Evolutionary conservation across 2,888 invertebrate genomes (phyloP), one percentile per base, ranked within the genome.

Genomic region (Chymomyza caudatula): DNA sequence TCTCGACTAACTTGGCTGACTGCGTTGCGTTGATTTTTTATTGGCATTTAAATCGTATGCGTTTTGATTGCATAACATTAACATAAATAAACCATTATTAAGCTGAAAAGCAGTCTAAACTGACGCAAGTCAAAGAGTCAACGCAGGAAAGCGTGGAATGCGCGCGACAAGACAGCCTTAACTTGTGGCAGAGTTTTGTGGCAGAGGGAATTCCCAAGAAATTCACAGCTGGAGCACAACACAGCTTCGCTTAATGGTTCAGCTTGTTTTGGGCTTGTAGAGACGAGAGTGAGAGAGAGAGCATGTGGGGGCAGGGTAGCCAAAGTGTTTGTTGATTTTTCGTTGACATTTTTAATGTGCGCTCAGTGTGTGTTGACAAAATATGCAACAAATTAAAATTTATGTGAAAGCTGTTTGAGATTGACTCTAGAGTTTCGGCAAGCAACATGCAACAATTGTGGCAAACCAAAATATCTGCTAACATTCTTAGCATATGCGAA

Each of bases 151-250:
- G 44, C 51, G 13, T 13, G 51, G 51, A 51, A 51, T 51, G 51
- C 20, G 51, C 15, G 19, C 20, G 20, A 17, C 51, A 20, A 13
- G 51, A 51, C 20, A 13, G 22, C 4, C 11, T 17, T 11, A 20
- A 47, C 44, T 15, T 17, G 44, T 2, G 44, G 19, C 51, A 20
- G 51, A 2, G 13, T 51, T 19, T 49, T 37, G 29, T 13, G 29
- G 29, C 29, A 37, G 23, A 88, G 88, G 88, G 88, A 88, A 88
- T 88, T 88, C 88, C 88, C 88, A 81, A 88, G 88, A 88, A 88
- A 88, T 88, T 88, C 88, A 88, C 88, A 88, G 88, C 88, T 88
- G 88, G 88, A 88, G 43, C 71, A 44, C 44, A 11, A 19, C 19
- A 23, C 54, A 42, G 20, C 47, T 57, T 15, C 11, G 29, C 29